Evolutionary conservation across 2,797 vertebrate species (phyloP), one percentile per base, ranked within the genome.

Genomic region (Mormyrops boulengeri): DNA sequence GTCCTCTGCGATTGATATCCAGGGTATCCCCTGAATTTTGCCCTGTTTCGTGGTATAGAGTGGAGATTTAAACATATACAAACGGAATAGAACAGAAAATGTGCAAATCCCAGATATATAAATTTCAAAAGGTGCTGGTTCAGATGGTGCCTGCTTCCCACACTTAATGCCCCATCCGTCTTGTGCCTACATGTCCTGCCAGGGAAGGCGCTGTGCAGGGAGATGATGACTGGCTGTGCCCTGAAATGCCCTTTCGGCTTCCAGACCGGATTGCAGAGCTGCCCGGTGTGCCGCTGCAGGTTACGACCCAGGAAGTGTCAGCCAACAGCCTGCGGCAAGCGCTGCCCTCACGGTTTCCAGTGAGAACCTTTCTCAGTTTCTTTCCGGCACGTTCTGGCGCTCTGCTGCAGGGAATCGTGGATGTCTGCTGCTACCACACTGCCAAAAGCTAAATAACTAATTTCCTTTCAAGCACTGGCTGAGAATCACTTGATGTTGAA

Each of bases 281-380:
- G 96, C 91, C 95, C 96, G 92, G 94, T 95, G 91, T 97, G 96
- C 90, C 95, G 95, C 91, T 97, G 96, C 91, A 95, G 96, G 62
- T 94, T 94, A 0, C 93, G 95, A 30, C 96, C 96, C 47, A 96
- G 94, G 96, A 96, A 57, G 91, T 97, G 96, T 95, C 95, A 95
- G 91, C 95, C 95, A 53, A 47, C 96, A 66, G 92, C 92, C 92
- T 97, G 96, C 89, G 94, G 96, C 93, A 96, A 96, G 93, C 92
- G 95, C 90, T 97, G 96, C 93, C 95, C 96, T 0, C 94, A 95
- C 85, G 96, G 96, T 94, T 96, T 96, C 92, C 93, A 96, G 96
- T 97, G 95, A 90, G 96, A 96, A 47, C 34, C 30, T 34, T 6
- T 55, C 60, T 73, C 19, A 14, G 34, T 62, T 5, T 52, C 6